A percentile compares a stretch with the other conserved stretches of the same genome.
Conservation (phyloP, 2,797 vertebrate genomes). For the Heteromormyrus szaboi region DNA sequence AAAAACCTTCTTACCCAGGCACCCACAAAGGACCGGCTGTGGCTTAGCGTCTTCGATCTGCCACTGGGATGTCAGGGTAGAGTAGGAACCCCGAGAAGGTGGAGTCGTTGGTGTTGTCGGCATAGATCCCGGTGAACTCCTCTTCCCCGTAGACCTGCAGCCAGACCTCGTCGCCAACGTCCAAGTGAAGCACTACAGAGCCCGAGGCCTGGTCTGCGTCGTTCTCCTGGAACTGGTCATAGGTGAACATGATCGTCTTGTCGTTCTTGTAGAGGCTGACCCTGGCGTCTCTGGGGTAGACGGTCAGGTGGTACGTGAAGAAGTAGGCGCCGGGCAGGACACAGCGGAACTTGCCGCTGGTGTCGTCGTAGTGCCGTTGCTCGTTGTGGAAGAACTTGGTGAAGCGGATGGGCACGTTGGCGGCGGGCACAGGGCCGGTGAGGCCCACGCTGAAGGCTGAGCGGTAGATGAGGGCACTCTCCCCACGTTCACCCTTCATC, state of each 20-base stretch:
- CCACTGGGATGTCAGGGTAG: conserved; percentile 53
- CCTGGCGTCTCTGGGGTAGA: conserved; percentile 66
- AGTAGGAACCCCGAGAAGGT: conserved; percentile 75
- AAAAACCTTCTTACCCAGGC: neutral
- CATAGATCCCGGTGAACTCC: conserved; percentile 61
- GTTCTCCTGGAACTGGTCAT: conserved; percentile 60
- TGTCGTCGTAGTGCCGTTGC: conserved; percentile 60
- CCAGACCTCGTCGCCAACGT: conserved; percentile 67
- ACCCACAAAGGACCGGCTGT: no score
- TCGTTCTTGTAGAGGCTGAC: conserved; percentile 70
- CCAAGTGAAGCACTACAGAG: conserved; percentile 59
- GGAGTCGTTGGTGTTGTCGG: conserved; percentile 71
- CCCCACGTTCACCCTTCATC: conserved; percentile 60
- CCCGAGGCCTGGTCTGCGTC: conserved; percentile 65
- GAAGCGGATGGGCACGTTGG: conserved; percentile 70
- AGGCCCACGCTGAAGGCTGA: conserved; percentile 74
- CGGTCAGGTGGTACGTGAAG: conserved; percentile 73
- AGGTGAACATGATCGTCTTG: conserved; percentile 66
- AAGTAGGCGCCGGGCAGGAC: conserved; percentile 62
- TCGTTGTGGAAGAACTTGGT: conserved; percentile 72
- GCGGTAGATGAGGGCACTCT: conserved; percentile 51
- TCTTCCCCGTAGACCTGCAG: conserved; percentile 63
- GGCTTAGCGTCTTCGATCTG: neutral
- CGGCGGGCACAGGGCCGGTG: conserved; percentile 37
- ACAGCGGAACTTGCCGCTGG: conserved; percentile 69